Percentiles rank a stretch among this genome's conserved stretches.
Conservation (phyloP, 1,140 invertebrate genomes). For the Drosophila punjabiensis region DNA sequence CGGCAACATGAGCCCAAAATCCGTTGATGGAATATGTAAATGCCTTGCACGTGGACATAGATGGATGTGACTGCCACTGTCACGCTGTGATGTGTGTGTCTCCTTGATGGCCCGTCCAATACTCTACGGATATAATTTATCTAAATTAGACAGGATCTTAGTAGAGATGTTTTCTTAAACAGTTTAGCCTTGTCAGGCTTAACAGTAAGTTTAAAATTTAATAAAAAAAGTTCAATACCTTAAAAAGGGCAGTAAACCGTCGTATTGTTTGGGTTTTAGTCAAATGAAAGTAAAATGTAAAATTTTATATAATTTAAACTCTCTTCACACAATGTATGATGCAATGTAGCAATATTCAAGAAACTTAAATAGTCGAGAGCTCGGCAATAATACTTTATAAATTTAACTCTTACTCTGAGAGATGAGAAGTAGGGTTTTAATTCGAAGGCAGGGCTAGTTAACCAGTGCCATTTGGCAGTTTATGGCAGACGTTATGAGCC, state of each 20-base stretch:
- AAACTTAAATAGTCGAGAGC: not conserved
- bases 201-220: not conserved
- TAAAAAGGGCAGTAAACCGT: constrained; percentile 35
- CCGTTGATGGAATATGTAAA: constrained; percentile 70
- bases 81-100: constrained; percentile 27
- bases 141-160: not conserved
- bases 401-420: not conserved
- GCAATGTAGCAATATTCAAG: constrained; percentile 5
- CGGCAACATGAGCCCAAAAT: constrained; percentile 50
- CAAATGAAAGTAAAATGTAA: constrained; percentile 68
- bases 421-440: constrained; percentile 6
- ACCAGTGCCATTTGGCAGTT: constrained; percentile 20
- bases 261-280: not conserved
- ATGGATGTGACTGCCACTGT: constrained; percentile 47
- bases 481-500: constrained; percentile 11
- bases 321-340: constrained; percentile 11
- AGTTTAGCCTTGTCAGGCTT: too few species aligned
- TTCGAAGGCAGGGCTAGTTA: constrained; percentile 8
- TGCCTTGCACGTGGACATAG: constrained; percentile 51
- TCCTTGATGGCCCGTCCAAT: constrained; percentile 1
- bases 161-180: not conserved
- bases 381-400: not conserved
- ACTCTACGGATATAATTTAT: constrained; percentile 5
- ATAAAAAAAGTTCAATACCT: not conserved
- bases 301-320: constrained; percentile 29